Percentiles rank a stretch among this genome's conserved stretches.
Evolutionary conservation across 2,797 vertebrate genomes (phyloP).

Genomic region (Pseudochromis fuscus): DNA sequence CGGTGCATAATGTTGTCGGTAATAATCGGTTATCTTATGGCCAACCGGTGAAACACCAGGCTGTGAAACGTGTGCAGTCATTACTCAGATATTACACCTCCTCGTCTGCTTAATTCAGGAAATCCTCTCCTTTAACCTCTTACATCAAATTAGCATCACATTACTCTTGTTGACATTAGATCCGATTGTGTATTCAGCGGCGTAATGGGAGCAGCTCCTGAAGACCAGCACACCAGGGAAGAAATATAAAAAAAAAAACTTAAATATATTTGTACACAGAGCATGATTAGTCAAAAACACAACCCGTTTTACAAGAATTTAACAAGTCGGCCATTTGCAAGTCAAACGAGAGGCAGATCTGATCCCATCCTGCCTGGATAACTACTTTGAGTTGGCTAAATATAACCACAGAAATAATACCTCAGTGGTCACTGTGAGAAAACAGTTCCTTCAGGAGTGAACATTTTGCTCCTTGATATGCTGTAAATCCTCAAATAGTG

Average conservation of each 20-base stretch:
- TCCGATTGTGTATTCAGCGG: not conserved
- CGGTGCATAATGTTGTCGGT: not conserved
- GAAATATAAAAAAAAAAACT: not conserved
- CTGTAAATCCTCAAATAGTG: too few relatives aligned
- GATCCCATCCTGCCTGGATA: not conserved
- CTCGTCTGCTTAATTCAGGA: not conserved
- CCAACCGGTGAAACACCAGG: too few relatives aligned
- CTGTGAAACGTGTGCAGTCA: too few relatives aligned
- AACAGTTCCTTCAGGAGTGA: too few relatives aligned
- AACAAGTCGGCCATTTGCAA: not conserved
- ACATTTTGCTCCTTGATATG: too few relatives aligned
- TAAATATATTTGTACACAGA: not conserved
- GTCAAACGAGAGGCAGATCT: not conserved
- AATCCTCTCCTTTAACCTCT: not conserved
- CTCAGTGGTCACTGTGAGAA: too few relatives aligned
- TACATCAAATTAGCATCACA: not conserved
- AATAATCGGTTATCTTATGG: not conserved
- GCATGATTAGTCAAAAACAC: not conserved
- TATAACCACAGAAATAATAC: too few relatives aligned
- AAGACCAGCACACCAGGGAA: not conserved
- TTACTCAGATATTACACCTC: too few relatives aligned
- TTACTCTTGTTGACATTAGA: not conserved
- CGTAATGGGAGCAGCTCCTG: not conserved
- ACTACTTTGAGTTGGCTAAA: too few relatives aligned
- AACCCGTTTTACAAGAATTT: conserved; percentile 7